Percentiles rank a stretch among this genome's conserved stretches.
phyloP scores from a whole-genome alignment of 2,888 invertebrate genomes.

The Sphaerophoria rueppellii region DNA sequence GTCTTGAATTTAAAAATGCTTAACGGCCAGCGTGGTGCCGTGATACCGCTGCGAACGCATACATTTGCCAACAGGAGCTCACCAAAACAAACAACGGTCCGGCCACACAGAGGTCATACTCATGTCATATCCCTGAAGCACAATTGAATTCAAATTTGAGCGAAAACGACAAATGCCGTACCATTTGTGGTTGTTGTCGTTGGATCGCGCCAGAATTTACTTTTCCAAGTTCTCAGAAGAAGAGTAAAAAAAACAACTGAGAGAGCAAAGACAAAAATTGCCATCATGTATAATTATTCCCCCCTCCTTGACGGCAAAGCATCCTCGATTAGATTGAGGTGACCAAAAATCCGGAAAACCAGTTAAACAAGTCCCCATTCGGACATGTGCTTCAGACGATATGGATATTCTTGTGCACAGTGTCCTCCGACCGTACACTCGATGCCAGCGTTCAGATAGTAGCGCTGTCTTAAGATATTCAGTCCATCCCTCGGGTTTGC shows the following conservation, averaged over 20 bases:
- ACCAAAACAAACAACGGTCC: constrained; percentile 52
- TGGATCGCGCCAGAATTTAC: constrained; percentile 56
- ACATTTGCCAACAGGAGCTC: constrained; percentile 59
- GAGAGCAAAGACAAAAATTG: constrained; percentile 21
- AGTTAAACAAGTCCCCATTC: constrained; percentile 67
- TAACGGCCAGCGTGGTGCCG: constrained; percentile 28
- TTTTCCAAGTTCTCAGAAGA: constrained; percentile 24
- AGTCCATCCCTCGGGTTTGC: constrained; percentile 42
- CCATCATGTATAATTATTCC: constrained; percentile 24
- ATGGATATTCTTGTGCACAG: not conserved
- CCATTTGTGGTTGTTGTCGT: constrained; percentile 42
- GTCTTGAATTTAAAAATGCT: constrained; percentile 54
- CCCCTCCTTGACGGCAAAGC: constrained; percentile 1
- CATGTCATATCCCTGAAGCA: constrained; percentile 29
- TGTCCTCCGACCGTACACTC: not conserved
- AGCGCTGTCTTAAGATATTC: constrained; percentile 20
- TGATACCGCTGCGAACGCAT: constrained; percentile 51
- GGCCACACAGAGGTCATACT: constrained; percentile 45
- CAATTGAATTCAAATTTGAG: constrained; percentile 59
- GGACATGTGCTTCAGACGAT: constrained; percentile 61
- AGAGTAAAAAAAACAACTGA: not conserved
- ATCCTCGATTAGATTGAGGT: constrained; percentile 54
- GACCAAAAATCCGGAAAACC: constrained; percentile 59
- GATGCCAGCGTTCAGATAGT: constrained; percentile 22
- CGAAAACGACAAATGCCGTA: constrained; percentile 42